These are phyloP conservation scores for Steinernema hermaphroditum DNA, from an alignment of 2,888 invertebrate genomes.

Conservation along the genomic window DNA sequence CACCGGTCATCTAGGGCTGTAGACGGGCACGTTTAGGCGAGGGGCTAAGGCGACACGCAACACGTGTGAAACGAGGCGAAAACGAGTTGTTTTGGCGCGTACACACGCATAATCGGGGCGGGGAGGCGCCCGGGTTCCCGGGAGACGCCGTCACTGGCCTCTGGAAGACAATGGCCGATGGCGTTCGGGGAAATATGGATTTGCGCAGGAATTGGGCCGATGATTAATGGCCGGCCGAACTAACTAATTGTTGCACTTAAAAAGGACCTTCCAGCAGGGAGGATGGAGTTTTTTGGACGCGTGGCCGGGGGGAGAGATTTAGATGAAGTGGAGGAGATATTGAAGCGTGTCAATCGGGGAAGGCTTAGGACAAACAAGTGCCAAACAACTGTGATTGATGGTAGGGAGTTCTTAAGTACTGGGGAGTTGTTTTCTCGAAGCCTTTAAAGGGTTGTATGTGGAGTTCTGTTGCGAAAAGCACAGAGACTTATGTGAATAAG, in stretches of 20 bases:
- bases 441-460: no score
- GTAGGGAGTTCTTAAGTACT: no score
- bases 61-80: not conserved
- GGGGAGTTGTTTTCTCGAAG: no score
- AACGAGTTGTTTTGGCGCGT: not conserved
- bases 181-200: not conserved
- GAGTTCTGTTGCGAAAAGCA: no score
- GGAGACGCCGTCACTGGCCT: not conserved
- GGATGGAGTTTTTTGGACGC: not conserved
- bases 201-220: not conserved
- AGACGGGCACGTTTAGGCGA: not conserved
- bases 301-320: no score
- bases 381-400: no score
- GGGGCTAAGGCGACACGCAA: not conserved
- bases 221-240: not conserved
- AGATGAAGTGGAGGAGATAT: not conserved
- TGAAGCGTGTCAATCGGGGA: not conserved
- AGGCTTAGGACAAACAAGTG: no score
- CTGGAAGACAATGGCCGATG: not conserved
- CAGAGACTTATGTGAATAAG: no score
- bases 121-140: not conserved
- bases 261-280: not conserved
- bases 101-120: not conserved
- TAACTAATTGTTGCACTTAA: constrained; percentile 8
- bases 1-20: constrained; percentile 5